Evolutionary conservation across 2,888 invertebrate species (phyloP), one percentile per base, ranked within the genome.

Genomic region (Oligia fasciuncula): DNA sequence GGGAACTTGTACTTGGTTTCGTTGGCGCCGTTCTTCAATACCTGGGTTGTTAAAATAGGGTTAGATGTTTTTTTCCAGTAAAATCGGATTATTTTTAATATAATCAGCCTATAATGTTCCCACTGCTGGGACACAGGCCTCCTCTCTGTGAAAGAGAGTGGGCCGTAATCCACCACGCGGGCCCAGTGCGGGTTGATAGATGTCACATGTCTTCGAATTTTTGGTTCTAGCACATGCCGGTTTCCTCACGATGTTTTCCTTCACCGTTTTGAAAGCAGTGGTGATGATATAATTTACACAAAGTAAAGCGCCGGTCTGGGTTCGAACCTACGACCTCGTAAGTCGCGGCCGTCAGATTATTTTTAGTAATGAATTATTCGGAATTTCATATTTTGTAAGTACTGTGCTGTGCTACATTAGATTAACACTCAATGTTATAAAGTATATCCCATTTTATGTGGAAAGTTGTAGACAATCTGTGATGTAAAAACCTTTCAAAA

Each of bases 1-100:
- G 98, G 98, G 95, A 99, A 99, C 94, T 98, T 98, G 96, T 98
- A 98, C 88, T 98, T 98, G 0, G 98, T 97, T 93, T 99, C 99
- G 79, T 97, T 98, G 0, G 97, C 87, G 0, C 97, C 98, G 23
- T 97, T 97, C 91, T 97, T 97, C 88, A 98, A 94, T 46, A 98
- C 97, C 97, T 97, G 81, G 0, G 75, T 78, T 74, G 70, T 63
- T 17, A 85, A 77, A 6, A 23, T 49, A 6, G 35, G 14, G 62
- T 79, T 79, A 29, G 19, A 40, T 46, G 4, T 23, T 17, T n/a
- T 23, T n/a, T n/a, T 57, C 14, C 35, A 17, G 14, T 43, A 74
- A 76, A 76, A 29, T 29, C 2, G 40, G 5, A 74, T 75, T 51
- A 51, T 9, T 43, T 19, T 51, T 29, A 1, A 19, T n/a, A 69